phyloP scores from a whole-genome alignment of 1,140 invertebrate species.

The Neelides sp. region DNA sequence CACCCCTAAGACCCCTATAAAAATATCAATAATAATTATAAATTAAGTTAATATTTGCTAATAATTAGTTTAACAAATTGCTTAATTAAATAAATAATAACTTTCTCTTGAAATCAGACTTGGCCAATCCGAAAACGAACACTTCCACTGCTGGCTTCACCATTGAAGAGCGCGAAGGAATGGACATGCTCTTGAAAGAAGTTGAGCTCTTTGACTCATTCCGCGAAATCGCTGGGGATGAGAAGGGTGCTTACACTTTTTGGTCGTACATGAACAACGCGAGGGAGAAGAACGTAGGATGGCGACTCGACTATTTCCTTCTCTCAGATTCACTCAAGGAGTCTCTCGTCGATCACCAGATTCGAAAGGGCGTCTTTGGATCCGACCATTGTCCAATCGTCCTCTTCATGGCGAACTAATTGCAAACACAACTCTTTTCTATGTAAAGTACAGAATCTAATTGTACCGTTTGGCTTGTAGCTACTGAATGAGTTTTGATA shows the following conservation, averaged over 20 bases:
- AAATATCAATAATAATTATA: not conserved
- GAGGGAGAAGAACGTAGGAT: slow-evolving; percentile 82
- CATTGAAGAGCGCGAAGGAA: slow-evolving; percentile 77
- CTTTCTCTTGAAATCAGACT: slow-evolving; percentile 51
- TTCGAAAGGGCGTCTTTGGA: slow-evolving; percentile 58
- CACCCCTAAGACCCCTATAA: not conserved
- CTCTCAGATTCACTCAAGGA: slow-evolving; percentile 63
- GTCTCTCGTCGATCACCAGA: slow-evolving; percentile 65
- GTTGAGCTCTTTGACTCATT: slow-evolving; percentile 77
- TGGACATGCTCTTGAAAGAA: slow-evolving; percentile 64
- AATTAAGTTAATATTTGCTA: not conserved
- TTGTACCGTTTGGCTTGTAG: no score
- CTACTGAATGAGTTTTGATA: no score
- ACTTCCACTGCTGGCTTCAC: slow-evolving; percentile 91
- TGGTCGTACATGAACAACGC: slow-evolving; percentile 84
- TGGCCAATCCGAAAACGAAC: slow-evolving; percentile 88
- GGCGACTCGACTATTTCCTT: slow-evolving; percentile 91
- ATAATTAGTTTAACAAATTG: not conserved
- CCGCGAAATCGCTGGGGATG: slow-evolving; percentile 74
- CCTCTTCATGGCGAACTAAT: slow-evolving; percentile 50
- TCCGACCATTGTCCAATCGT: slow-evolving; percentile 79
- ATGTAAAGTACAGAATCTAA: no score
- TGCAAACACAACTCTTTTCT: no score
- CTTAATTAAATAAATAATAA: not conserved
- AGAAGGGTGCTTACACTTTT: slow-evolving; percentile 74